Percentiles rank a stretch among this genome's conserved stretches.
These are phyloP conservation scores for Ectropis crepuscularia DNA, from an alignment of 2,888 invertebrate species.

Conservation along the genomic window DNA sequence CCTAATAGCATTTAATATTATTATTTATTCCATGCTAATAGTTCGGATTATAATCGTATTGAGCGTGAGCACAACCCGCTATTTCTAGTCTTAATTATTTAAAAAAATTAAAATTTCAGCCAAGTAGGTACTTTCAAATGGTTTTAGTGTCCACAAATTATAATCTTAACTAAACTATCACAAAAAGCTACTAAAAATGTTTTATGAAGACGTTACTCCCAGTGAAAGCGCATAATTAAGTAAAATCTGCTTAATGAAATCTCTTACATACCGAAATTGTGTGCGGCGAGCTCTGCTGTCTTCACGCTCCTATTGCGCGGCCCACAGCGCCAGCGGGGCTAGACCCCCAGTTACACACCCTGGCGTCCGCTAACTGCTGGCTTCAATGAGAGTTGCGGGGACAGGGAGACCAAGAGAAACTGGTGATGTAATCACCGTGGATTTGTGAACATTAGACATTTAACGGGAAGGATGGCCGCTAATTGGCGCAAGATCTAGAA, in stretches of 20 bases:
- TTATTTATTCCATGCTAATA: too few relatives aligned
- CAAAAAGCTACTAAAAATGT: slow-evolving; percentile 22
- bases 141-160: not conserved
- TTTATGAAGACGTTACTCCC: slow-evolving; percentile 45
- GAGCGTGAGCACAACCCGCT: too few relatives aligned
- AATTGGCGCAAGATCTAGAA: slow-evolving; percentile 47
- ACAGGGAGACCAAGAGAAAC: slow-evolving; percentile 32
- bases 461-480: slow-evolving; percentile 50
- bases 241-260: slow-evolving; percentile 58
- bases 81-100: too few relatives aligned
- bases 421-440: slow-evolving; percentile 49
- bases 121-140: not conserved
- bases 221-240: slow-evolving; percentile 59
- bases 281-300: slow-evolving; percentile 45
- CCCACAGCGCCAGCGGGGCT: slow-evolving; percentile 43
- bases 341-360: slow-evolving; percentile 35
- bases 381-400: slow-evolving; percentile 7
- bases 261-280: slow-evolving; percentile 56
- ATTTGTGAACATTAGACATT: slow-evolving; percentile 48
- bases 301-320: slow-evolving; percentile 66
- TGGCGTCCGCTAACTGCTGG: slow-evolving; percentile 3
- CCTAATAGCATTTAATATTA: too few relatives aligned
- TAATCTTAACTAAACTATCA: not conserved
- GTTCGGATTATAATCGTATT: too few relatives aligned
- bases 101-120: not conserved